phyloP scores from a whole-genome alignment of 2,113 vertebrate genomes.

The Cebus imitator region DNA sequence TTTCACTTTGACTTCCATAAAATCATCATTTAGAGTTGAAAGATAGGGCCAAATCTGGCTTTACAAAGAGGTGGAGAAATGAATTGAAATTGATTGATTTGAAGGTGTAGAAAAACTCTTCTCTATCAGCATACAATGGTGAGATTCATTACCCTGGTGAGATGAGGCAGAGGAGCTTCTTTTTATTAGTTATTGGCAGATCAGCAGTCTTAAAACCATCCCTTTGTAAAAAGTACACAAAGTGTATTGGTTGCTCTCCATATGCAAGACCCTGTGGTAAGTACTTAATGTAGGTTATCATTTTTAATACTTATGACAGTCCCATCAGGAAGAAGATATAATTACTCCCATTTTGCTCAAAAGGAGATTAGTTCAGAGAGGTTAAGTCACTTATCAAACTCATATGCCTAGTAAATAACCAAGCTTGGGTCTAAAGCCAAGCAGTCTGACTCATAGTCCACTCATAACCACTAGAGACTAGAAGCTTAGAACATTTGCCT shows the following conservation, averaged over 20 bases:
- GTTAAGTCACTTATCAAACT: conserved; percentile 39
- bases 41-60: neutral
- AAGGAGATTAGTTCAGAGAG: conserved; percentile 55
- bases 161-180: neutral
- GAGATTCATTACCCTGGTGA: conserved; percentile 56
- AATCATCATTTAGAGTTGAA: conserved; percentile 32
- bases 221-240: conserved; percentile 33
- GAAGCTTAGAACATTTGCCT: neutral
- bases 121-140: conserved; percentile 6
- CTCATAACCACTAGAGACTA: neutral
- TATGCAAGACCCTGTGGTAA: neutral
- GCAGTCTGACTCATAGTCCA: neutral
- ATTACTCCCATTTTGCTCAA: conserved; percentile 19
- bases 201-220: conserved; percentile 43
- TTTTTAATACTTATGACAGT: neutral
- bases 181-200: conserved; percentile 35
- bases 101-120: conserved; percentile 6
- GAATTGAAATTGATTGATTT: conserved; percentile 56
- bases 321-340: conserved; percentile 1
- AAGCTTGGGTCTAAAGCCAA: neutral
- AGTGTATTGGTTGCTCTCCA: conserved; percentile 17
- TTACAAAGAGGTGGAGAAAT: conserved; percentile 35
- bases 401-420: neutral
- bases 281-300: neutral
- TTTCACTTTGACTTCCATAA: conserved; percentile 60